These are phyloP conservation scores for Galerucella pusilla DNA, from an alignment of 2,888 invertebrate species.

Conservation along the genomic window DNA sequence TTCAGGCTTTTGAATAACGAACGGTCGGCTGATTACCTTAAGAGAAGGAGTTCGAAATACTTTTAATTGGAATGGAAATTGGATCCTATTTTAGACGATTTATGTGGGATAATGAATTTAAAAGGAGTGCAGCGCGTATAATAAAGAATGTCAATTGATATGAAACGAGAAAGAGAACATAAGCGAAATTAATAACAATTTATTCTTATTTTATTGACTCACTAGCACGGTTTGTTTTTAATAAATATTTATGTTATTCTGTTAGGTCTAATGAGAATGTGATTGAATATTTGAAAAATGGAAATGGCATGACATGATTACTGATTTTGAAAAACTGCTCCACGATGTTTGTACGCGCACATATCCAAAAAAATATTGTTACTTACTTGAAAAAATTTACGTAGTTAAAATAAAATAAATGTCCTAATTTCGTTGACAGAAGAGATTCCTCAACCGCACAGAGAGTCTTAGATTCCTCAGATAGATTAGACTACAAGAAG, in stretches of 20 bases:
- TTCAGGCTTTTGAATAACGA: constrained; percentile 34
- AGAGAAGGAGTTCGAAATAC: constrained; percentile 33
- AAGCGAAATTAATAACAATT: constrained; percentile 29
- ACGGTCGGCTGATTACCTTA: constrained; percentile 24
- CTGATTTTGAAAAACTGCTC: too few relatives aligned
- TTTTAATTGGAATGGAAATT: constrained; percentile 44
- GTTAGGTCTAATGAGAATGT: constrained; percentile 10
- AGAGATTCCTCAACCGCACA: too few relatives aligned
- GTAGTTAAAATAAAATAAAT: too few relatives aligned
- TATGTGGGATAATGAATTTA: constrained; percentile 38
- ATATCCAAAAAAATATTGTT: too few relatives aligned
- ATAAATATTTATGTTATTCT: constrained; percentile 22
- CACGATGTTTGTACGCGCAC: too few relatives aligned
- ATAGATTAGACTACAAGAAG: too few relatives aligned
- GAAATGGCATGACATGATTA: not conserved
- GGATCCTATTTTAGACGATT: constrained; percentile 39
- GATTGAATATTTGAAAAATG: not conserved
- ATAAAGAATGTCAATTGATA: constrained; percentile 29
- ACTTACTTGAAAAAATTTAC: too few relatives aligned
- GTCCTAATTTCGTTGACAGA: too few relatives aligned
- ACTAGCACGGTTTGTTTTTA: not conserved
- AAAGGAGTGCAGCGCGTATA: constrained; percentile 13
- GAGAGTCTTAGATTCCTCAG: too few relatives aligned
- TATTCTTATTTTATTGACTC: constrained; percentile 21
- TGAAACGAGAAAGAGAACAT: constrained; percentile 9